Base-by-base conservation (phyloP, 2,888 invertebrate species). In the Catotricha subobsoleta region DNA sequence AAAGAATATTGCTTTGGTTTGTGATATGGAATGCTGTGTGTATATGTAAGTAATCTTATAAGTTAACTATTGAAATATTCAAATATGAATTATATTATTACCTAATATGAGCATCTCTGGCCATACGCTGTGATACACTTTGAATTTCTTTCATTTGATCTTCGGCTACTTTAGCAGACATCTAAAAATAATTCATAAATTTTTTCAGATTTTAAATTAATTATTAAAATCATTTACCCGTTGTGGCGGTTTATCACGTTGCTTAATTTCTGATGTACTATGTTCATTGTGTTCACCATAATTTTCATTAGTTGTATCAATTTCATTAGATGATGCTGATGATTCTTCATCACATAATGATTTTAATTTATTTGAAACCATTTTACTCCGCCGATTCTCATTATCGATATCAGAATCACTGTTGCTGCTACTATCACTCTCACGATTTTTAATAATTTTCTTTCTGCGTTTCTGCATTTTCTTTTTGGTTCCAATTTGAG, bases 101-200 rank as follows among this genome's bases (percentile, higher is more conserved):
- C 56, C 48, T 54, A 15, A 88, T 67, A 44, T 72, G 65, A 15
- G 75, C 74, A 56, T 88, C 83, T 48, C 91, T 67, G 9, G 83
- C 56, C 64, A 84, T 68, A 42, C 87, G 67, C 58, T 90, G 87
- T 0, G 81, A 80, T 60, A 86, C 87, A 57, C 86, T 83, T 53
- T 77, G 76, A 46, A 90, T 81, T 51, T 79, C 72, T 49, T 74
- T 72, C 66, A 77, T 74, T 44, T 77, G 76, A 50, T 76, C 70
- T 52, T 73, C 67, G 23, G 77, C 76, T 55, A 72, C 68, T 54
- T 74, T 76, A 12, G 72, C 72, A 12, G 77, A 72, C 60, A 74
- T 73, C 74, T 76, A 31, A 30, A 31, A 19, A 31, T 31, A 18
- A 21, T 28, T 9, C 10, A 31, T 13, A 25, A 40, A 34, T 30